A percentile compares a stretch with the other conserved stretches of the same genome.
These are phyloP conservation scores for Thalassarche chlororhynchos DNA, from an alignment of 2,113 vertebrate genomes.

Conservation along the genomic window DNA sequence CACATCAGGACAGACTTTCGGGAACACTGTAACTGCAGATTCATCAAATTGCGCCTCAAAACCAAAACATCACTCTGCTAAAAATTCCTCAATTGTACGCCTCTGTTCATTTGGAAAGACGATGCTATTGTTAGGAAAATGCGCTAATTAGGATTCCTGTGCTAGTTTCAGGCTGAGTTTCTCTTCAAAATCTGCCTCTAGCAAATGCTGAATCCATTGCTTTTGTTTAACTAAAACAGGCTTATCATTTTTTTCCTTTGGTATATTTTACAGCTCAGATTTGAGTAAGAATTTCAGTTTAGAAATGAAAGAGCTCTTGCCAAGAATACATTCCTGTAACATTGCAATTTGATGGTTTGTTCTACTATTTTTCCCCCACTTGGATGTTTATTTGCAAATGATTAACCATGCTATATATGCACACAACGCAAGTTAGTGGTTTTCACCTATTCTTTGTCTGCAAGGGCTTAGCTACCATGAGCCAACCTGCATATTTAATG, in stretches of 20 bases:
- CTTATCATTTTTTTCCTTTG: background rate
- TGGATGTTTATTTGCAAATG: conserved; percentile 41
- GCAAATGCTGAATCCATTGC: conserved; percentile 31
- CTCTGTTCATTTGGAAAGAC: background rate
- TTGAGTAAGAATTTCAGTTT: background rate
- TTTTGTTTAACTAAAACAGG: conserved; percentile 61
- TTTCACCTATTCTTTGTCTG: conserved; percentile 7
- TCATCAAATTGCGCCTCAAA: background rate
- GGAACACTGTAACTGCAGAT: background rate
- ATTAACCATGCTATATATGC: background rate
- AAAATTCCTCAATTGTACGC: background rate
- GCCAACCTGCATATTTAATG: conserved; percentile 15
- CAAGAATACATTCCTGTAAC: conserved; percentile 46
- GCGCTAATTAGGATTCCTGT: conserved; percentile 38
- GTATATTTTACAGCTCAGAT: conserved; percentile 21
- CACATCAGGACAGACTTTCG: background rate
- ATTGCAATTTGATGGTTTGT: conserved; percentile 28
- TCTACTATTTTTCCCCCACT: background rate
- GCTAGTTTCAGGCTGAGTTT: conserved; percentile 33
- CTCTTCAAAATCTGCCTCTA: conserved; percentile 34
- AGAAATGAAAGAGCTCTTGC: conserved; percentile 13
- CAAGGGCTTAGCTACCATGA: background rate
- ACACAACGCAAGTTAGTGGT: background rate
- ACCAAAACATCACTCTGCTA: background rate
- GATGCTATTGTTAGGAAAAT: conserved; percentile 27